Evolutionary conservation across 2,888 invertebrate genomes (phyloP).

Genomic region (Pristionchus arcanus): DNA sequence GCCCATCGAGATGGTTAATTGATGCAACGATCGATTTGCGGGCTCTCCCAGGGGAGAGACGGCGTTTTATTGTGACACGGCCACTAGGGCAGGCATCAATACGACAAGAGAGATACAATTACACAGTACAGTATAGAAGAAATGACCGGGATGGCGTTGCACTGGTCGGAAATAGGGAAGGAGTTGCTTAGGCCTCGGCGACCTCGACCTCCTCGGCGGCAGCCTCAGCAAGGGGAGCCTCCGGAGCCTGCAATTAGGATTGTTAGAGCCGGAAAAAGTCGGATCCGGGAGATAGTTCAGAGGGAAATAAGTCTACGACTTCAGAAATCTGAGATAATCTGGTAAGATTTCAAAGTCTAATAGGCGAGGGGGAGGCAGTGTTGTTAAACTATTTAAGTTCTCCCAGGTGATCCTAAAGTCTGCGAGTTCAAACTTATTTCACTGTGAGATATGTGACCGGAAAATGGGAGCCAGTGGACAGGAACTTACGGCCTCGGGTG

Average conservation of each 20-base stretch:
- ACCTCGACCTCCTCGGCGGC: neutral
- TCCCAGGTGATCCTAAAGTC: too few relatives aligned
- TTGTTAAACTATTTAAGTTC: too few relatives aligned
- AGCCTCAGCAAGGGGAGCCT: neutral
- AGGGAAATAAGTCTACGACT: too few relatives aligned
- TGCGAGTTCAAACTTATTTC: too few relatives aligned
- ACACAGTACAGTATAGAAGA: too few relatives aligned
- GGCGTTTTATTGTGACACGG: slow-evolving; percentile 34
- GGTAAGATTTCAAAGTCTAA: too few relatives aligned
- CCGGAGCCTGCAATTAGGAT: neutral
- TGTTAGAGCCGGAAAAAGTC: neutral
- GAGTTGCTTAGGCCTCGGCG: neutral
- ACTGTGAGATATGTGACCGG: too few relatives aligned
- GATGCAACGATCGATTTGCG: neutral
- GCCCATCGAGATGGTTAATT: too few relatives aligned
- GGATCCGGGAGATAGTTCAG: neutral
- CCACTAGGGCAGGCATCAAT: slow-evolving; percentile 7
- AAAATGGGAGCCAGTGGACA: neutral
- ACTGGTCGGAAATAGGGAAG: neutral
- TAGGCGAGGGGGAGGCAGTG: too few relatives aligned
- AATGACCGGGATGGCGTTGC: neutral
- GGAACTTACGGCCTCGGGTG: slow-evolving; percentile 7
- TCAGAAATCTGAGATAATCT: too few relatives aligned
- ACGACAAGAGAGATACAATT: neutral
- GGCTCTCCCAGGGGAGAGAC: neutral